These are phyloP conservation scores for Stegophylla sp. DNA, from an alignment of 2,888 invertebrate species.

Conservation along the genomic window DNA sequence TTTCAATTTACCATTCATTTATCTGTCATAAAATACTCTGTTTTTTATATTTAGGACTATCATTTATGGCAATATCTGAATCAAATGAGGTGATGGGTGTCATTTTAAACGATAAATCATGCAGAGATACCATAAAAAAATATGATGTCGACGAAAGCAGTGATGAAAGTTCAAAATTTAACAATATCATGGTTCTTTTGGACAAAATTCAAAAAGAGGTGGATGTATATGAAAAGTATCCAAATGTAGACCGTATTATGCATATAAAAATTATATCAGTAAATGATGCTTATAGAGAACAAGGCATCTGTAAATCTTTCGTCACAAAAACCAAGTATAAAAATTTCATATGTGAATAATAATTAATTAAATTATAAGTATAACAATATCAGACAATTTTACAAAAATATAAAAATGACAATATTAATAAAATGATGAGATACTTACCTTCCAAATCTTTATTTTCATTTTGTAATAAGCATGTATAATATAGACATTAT, in stretches of 20 bases:
- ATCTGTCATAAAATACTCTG: not conserved
- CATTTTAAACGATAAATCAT: constrained; percentile 67
- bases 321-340: constrained; percentile 71
- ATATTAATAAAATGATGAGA: no score
- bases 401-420: no score
- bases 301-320: constrained; percentile 73
- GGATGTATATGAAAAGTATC: constrained; percentile 69
- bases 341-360: no score
- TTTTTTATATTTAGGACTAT: constrained; percentile 64
- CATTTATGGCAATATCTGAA: constrained; percentile 71
- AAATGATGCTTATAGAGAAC: constrained; percentile 72
- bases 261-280: constrained; percentile 75
- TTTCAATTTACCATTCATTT: not conserved
- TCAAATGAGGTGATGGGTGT: constrained; percentile 70
- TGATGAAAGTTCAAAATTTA: constrained; percentile 67
- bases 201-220: constrained; percentile 69
- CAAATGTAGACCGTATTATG: constrained; percentile 68
- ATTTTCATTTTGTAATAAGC: no score
- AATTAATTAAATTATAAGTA: no score
- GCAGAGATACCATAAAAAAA: constrained; percentile 64
- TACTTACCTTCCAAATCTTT: no score
- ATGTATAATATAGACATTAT: no score
- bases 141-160: constrained; percentile 68
- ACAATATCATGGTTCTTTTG: constrained; percentile 71
- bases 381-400: no score